These are phyloP conservation scores for Mimas tiliae DNA, from an alignment of 2,888 invertebrate genomes.

Conservation along the genomic window DNA sequence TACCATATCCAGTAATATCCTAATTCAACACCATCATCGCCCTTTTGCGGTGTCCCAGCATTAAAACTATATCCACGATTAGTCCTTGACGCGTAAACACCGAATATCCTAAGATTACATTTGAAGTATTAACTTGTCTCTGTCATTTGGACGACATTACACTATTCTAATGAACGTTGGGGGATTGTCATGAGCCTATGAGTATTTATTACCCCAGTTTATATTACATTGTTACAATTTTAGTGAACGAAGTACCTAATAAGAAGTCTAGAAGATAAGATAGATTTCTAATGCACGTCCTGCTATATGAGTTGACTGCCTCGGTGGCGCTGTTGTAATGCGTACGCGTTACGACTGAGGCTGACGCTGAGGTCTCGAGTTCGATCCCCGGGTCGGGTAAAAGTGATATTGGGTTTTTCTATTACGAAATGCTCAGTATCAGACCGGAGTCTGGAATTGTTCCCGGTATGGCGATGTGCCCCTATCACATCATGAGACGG, in stretches of 20 bases:
- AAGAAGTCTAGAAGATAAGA: neutral
- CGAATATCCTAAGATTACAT: constrained; percentile 70
- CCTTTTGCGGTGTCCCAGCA: constrained; percentile 56
- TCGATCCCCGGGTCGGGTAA: too few species aligned
- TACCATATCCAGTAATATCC: constrained; percentile 38
- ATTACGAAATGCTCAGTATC: too few species aligned
- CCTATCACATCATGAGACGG: too few species aligned
- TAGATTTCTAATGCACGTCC: neutral
- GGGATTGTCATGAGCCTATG: constrained; percentile 10
- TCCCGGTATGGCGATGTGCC: too few species aligned
- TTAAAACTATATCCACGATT: constrained; percentile 70
- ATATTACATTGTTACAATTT: neutral
- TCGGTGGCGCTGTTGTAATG: too few species aligned
- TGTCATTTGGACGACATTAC: constrained; percentile 36
- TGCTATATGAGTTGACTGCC: too few species aligned
- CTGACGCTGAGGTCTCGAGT: too few species aligned
- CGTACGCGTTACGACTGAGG: too few species aligned
- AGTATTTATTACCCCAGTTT: constrained; percentile 7
- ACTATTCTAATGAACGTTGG: constrained; percentile 18
- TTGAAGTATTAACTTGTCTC: constrained; percentile 64
- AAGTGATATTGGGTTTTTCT: too few species aligned
- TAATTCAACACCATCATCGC: constrained; percentile 34
- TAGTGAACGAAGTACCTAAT: neutral
- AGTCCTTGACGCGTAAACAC: constrained; percentile 43
- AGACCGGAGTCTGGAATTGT: too few species aligned